Conservation (phyloP, 2,113 vertebrate genomes). For the Tursiops truncatus region DNA sequence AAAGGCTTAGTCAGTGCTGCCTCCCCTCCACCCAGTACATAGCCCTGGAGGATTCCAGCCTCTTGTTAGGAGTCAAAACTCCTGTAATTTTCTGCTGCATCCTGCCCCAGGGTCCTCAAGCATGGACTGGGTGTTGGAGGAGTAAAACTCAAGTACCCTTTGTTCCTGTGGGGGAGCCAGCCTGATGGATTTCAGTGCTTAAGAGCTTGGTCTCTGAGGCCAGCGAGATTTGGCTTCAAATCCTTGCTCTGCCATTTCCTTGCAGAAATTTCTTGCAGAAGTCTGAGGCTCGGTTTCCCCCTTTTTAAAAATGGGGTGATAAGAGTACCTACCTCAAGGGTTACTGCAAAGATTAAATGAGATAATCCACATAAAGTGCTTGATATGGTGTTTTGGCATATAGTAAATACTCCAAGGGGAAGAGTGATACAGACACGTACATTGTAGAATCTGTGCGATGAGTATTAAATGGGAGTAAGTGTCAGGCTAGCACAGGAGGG, state of each 20-base stretch:
- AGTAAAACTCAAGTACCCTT: background rate
- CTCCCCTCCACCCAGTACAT: background rate
- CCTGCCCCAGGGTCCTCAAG: background rate
- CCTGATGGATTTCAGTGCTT: background rate
- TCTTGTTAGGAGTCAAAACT: background rate
- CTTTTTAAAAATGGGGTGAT: slow-evolving; percentile 19
- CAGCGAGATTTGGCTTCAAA: background rate
- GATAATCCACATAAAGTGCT: background rate
- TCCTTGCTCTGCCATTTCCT: background rate
- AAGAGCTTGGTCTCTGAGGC: background rate
- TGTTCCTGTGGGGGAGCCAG: background rate
- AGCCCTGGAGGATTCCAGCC: background rate
- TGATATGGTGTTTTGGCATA: background rate
- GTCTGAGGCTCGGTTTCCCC: background rate
- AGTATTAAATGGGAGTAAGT: background rate
- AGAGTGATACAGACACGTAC: background rate
- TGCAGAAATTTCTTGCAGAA: slow-evolving; percentile 3
- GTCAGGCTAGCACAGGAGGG: background rate
- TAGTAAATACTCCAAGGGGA: background rate
- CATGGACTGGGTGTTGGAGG: background rate
- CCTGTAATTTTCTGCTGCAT: slow-evolving; percentile 31
- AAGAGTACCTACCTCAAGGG: background rate
- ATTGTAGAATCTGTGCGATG: background rate
- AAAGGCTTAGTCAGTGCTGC: background rate
- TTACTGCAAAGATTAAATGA: slow-evolving; percentile 7